These are phyloP conservation scores for Strigops habroptila DNA, from an alignment of 2,113 vertebrate genomes.

Conservation along the genomic window DNA sequence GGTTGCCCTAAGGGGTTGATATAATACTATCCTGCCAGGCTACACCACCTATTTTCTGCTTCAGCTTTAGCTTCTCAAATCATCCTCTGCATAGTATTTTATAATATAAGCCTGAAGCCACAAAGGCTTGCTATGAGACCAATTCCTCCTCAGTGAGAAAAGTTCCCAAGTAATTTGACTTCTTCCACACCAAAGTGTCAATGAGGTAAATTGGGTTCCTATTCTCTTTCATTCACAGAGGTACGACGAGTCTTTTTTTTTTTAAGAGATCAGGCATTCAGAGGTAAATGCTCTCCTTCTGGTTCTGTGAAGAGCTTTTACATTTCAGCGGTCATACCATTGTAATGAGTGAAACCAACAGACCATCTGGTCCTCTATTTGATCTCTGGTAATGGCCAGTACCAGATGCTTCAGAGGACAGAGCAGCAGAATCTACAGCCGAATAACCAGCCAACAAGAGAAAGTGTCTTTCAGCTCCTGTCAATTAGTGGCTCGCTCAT, in stretches of 20 bases:
- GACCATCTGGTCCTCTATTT: constrained; percentile 62
- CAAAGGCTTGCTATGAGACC: neutral
- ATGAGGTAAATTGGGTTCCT: neutral
- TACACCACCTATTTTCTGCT: neutral
- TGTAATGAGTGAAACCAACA: constrained; percentile 51
- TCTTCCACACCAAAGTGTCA: neutral
- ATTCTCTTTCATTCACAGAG: neutral
- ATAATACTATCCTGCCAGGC: neutral
- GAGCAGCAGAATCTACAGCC: neutral
- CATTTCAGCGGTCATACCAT: constrained; percentile 46
- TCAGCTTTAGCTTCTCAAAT: neutral
- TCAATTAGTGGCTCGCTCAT: constrained; percentile 28
- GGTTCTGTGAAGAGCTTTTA: constrained; percentile 54
- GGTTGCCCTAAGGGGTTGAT: neutral
- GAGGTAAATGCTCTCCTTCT: constrained; percentile 56
- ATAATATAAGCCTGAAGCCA: neutral
- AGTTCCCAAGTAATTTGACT: neutral
- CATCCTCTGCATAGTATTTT: neutral
- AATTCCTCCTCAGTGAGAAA: neutral
- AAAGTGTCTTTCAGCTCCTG: neutral
- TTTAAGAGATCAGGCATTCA: constrained; percentile 23
- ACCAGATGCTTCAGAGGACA: constrained; percentile 51
- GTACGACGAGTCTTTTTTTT: neutral
- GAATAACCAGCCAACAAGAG: constrained; percentile 8
- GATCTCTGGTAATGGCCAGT: constrained; percentile 56